phyloP scores from a whole-genome alignment of 1,140 invertebrate species.

The Eueides isabella region DNA sequence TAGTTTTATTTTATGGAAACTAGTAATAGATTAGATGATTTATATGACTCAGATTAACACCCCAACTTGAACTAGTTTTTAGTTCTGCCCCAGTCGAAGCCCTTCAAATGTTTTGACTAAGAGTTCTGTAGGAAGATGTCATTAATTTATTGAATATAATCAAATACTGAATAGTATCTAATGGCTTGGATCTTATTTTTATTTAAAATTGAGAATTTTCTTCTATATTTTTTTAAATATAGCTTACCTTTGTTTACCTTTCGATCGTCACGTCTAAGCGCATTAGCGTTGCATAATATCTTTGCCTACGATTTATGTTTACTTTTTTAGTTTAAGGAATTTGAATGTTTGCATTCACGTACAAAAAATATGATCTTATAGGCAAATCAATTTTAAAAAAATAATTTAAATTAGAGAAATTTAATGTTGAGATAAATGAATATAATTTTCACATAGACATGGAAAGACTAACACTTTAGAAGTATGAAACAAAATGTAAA shows the following conservation, averaged over 20 bases:
- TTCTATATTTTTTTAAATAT: neutral
- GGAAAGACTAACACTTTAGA: neutral
- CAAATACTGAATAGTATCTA: neutral
- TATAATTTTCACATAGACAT: constrained; percentile 6
- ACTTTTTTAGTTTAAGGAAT: neutral
- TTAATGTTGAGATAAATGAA: neutral
- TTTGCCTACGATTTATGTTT: neutral
- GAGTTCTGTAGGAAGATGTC: neutral
- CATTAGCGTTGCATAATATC: neutral
- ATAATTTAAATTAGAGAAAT: neutral
- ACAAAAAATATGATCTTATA: neutral
- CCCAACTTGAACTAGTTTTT: neutral
- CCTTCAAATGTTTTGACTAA: neutral
- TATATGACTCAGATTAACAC: neutral
- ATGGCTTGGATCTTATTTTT: neutral
- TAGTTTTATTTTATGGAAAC: constrained; percentile 10
- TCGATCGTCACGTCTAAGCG: neutral
- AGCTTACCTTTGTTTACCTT: neutral
- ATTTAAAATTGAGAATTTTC: neutral
- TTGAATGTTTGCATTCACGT: neutral
- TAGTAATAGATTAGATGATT: neutral
- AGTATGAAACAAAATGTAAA: neutral
- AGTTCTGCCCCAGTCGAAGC: neutral
- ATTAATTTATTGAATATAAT: neutral
- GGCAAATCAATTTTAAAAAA: neutral